Evolutionary conservation across 2,797 vertebrate species (phyloP), one percentile per base, ranked within the genome.

Genomic region (Thaleichthys pacificus): DNA sequence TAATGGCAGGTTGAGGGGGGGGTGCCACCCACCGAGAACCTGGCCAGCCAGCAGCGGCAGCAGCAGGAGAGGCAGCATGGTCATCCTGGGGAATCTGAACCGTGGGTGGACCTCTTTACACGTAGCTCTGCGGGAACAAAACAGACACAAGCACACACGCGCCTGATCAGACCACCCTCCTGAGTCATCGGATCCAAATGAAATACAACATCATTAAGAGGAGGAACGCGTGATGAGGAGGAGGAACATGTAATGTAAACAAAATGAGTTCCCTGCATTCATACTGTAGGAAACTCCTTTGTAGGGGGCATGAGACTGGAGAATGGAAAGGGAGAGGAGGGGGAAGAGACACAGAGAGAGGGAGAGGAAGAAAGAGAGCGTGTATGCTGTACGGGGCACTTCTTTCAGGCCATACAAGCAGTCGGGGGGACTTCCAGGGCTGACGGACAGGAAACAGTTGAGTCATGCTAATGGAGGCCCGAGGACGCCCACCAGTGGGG

Each of bases 41-140:
- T 86, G 88, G 71, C 89, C 65, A 26, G 84, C 85, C 82, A 93
- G 86, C 82, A 92, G 81, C 21, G 76, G 54, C 17, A 77, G 69
- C 79, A 93, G 81, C 86, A 93, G 87, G 77, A 92, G 80, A 79
- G 81, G 74, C 80, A 91, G 83, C 92, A 92, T 93, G 83, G 70
- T 88, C 80, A 56, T 84, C 82, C 82, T 65, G 26, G 73, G 73
- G 77, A 8, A 32, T 49, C 62, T 38, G 61, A n/a, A 65, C 75
- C 72, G 66, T 66, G 6, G 72, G 74, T 51, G 21, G 63, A 67
- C 71, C 70, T 77, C 74, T 75, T 80, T 64, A 80, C 75, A 79
- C 75, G 79, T 66, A 26, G 73, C 66, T 47, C 84, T 85, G 82
- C 49, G 17, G 71, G 73, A 58, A 28, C 21, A 77, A 76, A 68